Percentiles rank a stretch among this genome's conserved stretches.
Evolutionary conservation across 2,113 vertebrate species (phyloP).

Genomic region (Tricholaema leucomelas): DNA sequence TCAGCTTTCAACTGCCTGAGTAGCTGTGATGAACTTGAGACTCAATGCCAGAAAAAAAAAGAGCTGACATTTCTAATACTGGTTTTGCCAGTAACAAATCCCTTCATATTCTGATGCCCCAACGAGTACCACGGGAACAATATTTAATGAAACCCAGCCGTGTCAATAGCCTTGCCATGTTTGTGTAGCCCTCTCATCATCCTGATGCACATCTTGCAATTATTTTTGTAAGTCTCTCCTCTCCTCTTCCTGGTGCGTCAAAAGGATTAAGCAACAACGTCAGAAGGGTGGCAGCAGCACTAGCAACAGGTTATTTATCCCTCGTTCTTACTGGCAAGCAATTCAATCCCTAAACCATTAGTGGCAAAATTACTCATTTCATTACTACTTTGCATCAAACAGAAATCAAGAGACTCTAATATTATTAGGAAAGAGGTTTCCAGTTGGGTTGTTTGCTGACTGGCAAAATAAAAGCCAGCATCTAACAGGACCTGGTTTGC

Average conservation of each 20-base stretch:
- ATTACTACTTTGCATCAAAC: constrained; percentile 18
- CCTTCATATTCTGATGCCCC: not conserved
- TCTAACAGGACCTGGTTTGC: not conserved
- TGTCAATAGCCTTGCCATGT: not conserved
- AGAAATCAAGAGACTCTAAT: not conserved
- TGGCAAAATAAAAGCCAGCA: not conserved
- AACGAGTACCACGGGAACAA: not conserved
- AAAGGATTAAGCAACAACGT: constrained; percentile 55
- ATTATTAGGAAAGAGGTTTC: not conserved
- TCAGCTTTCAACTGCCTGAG: not conserved
- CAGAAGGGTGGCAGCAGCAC: constrained; percentile 37
- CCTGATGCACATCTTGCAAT: not conserved
- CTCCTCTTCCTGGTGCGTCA: constrained; percentile 44
- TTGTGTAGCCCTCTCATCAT: not conserved
- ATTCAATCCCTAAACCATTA: constrained; percentile 22
- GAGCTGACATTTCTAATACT: not conserved
- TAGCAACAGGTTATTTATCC: constrained; percentile 49
- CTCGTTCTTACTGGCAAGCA: constrained; percentile 33
- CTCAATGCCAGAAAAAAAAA: not conserved
- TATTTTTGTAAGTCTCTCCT: not conserved
- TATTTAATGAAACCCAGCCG: not conserved
- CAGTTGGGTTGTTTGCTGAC: not conserved
- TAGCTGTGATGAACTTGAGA: not conserved
- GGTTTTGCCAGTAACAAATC: not conserved
- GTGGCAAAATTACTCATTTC: not conserved